Evolutionary conservation across 2,113 vertebrate genomes (phyloP).

Genomic region (Anoplopoma fimbria): DNA sequence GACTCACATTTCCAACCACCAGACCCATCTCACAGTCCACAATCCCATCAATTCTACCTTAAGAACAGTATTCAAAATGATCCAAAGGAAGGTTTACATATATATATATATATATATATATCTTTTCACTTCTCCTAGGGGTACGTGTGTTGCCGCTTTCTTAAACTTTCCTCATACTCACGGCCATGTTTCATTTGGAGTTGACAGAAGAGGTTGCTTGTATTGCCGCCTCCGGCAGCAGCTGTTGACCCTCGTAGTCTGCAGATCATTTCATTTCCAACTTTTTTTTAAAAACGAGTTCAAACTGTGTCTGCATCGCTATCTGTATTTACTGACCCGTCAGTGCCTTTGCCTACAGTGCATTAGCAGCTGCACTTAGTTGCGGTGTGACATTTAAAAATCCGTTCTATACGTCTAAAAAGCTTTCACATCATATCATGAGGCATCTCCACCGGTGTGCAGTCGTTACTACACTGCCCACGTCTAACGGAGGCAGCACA

Average conservation of each 20-base stretch:
- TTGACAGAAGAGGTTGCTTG: neutral
- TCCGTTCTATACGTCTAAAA: neutral
- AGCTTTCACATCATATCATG: neutral
- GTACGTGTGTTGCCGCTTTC: neutral
- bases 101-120: neutral
- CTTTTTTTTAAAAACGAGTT: neutral
- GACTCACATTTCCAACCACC: neutral
- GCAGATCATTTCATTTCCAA: neutral
- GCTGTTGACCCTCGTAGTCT: neutral
- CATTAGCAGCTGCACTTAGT: neutral
- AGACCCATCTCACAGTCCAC: neutral
- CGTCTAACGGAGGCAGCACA: neutral
- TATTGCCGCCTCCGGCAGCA: neutral
- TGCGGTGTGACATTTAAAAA: slow-evolving; percentile 4
- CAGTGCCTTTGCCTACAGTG: neutral
- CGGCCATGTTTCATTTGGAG: neutral
- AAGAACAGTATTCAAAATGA: neutral
- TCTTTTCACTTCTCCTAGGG: neutral
- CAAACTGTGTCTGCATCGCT: neutral
- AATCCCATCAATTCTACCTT: neutral
- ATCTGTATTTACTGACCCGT: neutral
- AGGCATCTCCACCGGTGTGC: neutral
- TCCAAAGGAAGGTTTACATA: no score
- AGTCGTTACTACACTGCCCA: neutral
- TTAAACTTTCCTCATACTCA: neutral